Base-by-base conservation (phyloP, 2,888 invertebrate species). In the Lasioglossum malachurum region DNA sequence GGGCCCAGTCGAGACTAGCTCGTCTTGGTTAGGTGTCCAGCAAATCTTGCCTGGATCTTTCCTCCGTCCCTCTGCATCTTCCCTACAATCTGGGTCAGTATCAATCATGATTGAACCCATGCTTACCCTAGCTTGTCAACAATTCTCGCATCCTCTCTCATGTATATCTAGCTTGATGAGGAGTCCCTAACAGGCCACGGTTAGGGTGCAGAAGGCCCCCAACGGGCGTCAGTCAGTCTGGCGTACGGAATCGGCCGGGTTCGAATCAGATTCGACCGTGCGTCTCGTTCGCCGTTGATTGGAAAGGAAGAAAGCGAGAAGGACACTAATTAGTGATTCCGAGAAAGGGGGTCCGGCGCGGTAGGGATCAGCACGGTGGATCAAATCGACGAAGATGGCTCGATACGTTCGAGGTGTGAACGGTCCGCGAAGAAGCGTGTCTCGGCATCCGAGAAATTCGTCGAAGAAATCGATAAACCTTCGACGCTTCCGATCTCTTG, bases 321-420 rank as follows among this genome's bases (percentile, higher is more conserved):
- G 84, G 76, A 74, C 89, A 80, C 91, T 91, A 91, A 91, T 91
- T 91, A 91, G 91, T 77, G 91, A 91, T 91, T 91, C 91, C 89
- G 74, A 89, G 91, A 91, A 91, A 85, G 86, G 87, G 86, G 84
- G 27, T 57, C 80, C 78, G 75, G 38, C 67, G 27, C 60, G 60
- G 60, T n/a, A 60, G 75, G 82, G 88, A 89, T 88, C 89, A 80
- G 75, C 82, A 78, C 87, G 82, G 84, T 78, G 91, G 88, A 89
- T 89, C 87, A 89, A 88, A 88, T 86, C 86, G 80, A 69, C 60
- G 73, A 74, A 82, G 91, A 88, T 87, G 78, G 86, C 79, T 80
- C 87, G 87, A 87, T 87, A 80, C 78, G 78, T 78, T 79, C 76
- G 82, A 89, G 91, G 91, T 91, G 91, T 82, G 91, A 91, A 91